Evolutionary conservation across 2,797 vertebrate genomes (phyloP).

Genomic region (Rhynchotus rufescens): DNA sequence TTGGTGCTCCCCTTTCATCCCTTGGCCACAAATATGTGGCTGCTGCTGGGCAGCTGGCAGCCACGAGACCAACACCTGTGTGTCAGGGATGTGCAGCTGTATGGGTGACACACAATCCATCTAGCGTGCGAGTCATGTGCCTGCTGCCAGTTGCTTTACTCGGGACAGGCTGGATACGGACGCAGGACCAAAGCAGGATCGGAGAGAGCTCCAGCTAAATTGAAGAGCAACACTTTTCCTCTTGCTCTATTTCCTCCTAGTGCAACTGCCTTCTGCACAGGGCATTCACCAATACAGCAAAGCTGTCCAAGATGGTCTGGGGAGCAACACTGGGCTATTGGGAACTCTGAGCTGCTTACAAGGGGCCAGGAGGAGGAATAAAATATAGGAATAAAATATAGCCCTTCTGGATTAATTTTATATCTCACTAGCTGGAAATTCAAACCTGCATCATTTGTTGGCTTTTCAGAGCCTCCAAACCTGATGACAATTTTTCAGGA

Average conservation of each 20-base stretch:
- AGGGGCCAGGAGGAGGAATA: background rate
- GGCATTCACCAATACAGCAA: background rate
- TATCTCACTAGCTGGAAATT: background rate
- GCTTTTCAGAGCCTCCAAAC: background rate
- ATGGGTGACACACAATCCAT: conserved; percentile 55
- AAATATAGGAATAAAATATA: background rate
- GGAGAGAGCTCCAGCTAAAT: background rate
- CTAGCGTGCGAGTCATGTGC: conserved; percentile 38
- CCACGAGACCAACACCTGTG: conserved; percentile 56
- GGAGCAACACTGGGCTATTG: background rate
- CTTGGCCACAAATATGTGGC: background rate
- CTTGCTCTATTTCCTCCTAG: conserved; percentile 5
- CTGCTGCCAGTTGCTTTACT: conserved; percentile 51
- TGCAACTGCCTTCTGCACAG: background rate
- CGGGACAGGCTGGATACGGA: conserved; percentile 29
- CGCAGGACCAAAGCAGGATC: fast-evolving
- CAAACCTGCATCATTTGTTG: background rate
- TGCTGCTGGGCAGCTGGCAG: conserved; percentile 68
- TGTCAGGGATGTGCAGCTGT: conserved; percentile 76
- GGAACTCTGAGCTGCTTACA: background rate
- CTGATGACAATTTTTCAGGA: background rate
- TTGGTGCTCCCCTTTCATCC: background rate
- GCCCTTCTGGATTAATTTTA: background rate
- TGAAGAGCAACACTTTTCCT: conserved; percentile 13
- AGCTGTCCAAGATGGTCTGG: background rate